Percentiles rank a stretch among this genome's conserved stretches.
Evolutionary conservation across 1,140 invertebrate genomes (phyloP).

Genomic region (Saxidomus purpurata): DNA sequence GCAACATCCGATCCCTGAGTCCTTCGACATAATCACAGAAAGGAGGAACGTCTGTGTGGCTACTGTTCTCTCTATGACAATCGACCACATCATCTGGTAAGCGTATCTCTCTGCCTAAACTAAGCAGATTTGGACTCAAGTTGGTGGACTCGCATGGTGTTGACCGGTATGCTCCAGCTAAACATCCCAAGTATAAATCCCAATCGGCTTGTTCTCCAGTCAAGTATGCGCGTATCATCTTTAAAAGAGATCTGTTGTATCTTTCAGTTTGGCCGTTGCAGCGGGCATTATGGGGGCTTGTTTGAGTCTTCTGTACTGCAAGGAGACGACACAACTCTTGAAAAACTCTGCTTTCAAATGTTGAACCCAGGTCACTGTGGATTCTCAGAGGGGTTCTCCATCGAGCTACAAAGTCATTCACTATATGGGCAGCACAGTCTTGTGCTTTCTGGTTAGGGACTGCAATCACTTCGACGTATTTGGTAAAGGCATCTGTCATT

Average conservation of each 20-base stretch:
- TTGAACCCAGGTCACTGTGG: constrained; percentile 36
- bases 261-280: constrained; percentile 46
- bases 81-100: constrained; percentile 18
- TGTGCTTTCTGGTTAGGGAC: constrained; percentile 61
- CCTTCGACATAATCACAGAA: constrained; percentile 8
- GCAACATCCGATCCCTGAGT: constrained; percentile 13
- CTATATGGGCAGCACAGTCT: background rate
- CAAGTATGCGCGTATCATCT: constrained; percentile 27
- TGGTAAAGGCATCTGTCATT: constrained; percentile 70
- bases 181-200: constrained; percentile 34
- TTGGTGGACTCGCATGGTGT: constrained; percentile 30
- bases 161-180: constrained; percentile 41
- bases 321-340: constrained; percentile 26
- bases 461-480: constrained; percentile 30
- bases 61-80: background rate
- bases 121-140: constrained; percentile 17
- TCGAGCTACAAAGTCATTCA: constrained; percentile 23
- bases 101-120: constrained; percentile 28
- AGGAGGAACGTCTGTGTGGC: background rate
- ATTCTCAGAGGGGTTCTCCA: constrained; percentile 24
- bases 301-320: constrained; percentile 25
- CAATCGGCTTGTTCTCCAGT: constrained; percentile 34
- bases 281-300: constrained; percentile 7
- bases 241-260: constrained; percentile 23
- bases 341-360: constrained; percentile 38